Percentiles rank a stretch among this genome's conserved stretches.
Evolutionary conservation across 2,113 vertebrate genomes (phyloP).

Genomic region (Ibidorhyncha struthersii): DNA sequence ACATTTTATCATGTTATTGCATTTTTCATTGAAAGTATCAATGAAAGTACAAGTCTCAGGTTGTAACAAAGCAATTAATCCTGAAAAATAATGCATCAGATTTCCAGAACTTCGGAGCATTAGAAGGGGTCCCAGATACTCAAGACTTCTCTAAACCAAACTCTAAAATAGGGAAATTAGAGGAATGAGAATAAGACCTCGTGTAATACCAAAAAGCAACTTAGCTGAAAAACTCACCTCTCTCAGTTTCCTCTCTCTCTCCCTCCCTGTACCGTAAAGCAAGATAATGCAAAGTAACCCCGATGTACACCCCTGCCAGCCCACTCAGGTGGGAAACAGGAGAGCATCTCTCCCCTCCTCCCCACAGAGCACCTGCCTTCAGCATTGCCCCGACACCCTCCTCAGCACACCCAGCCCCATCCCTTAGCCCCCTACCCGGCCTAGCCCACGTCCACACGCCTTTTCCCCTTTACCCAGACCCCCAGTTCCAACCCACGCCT

Average conservation of each 20-base stretch:
- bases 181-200: not conserved
- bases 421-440: rapidly evolving
- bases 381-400: not conserved
- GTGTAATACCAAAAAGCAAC: not conserved
- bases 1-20: not conserved
- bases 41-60: not conserved
- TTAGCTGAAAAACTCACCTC: not conserved
- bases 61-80: not conserved
- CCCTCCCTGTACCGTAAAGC: not conserved
- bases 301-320: not conserved
- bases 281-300: not conserved
- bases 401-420: not conserved
- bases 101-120: not conserved
- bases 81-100: rapidly evolving
- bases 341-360: not conserved
- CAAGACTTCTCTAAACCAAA: not conserved
- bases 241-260: no score
- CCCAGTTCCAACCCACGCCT: not conserved
- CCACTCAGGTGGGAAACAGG: not conserved
- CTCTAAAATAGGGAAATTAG: not conserved
- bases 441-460: rapidly evolving
- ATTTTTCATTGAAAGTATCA: not conserved
- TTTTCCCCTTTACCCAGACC: not conserved
- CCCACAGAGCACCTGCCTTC: not conserved
- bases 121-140: not conserved